Conservation (phyloP, 2,888 invertebrate species). For the Nezara viridula region DNA sequence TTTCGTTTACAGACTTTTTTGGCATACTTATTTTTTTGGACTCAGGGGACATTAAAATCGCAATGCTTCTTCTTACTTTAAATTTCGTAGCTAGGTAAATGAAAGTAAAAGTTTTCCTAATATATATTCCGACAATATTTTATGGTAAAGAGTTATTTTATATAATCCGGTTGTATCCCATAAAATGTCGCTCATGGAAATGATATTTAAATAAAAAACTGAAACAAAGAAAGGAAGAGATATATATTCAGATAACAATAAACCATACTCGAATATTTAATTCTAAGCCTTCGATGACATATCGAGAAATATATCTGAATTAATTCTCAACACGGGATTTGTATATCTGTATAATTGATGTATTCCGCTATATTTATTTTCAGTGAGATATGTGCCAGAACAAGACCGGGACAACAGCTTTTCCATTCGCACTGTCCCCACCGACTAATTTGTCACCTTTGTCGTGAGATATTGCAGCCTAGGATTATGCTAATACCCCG, state of each 20-base stretch:
- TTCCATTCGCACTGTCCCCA: constrained; percentile 1
- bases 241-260: neutral
- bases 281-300: neutral
- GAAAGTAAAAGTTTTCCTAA: too few species aligned
- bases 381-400: neutral
- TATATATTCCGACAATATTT: neutral
- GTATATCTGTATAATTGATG: neutral
- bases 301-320: neutral
- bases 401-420: neutral
- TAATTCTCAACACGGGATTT: neutral
- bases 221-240: neutral
- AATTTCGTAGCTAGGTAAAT: too few species aligned
- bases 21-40: too few species aligned
- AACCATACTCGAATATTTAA: too few species aligned
- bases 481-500: neutral
- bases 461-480: neutral
- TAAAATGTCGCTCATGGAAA: too few species aligned
- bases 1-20: too few species aligned
- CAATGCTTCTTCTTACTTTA: too few species aligned
- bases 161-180: neutral
- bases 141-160: neutral
- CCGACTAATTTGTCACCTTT: neutral
- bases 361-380: neutral
- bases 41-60: too few species aligned
- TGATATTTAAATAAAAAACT: too few species aligned